Conservation (phyloP, 1,140 invertebrate species). For the Drosophila santomea region DNA sequence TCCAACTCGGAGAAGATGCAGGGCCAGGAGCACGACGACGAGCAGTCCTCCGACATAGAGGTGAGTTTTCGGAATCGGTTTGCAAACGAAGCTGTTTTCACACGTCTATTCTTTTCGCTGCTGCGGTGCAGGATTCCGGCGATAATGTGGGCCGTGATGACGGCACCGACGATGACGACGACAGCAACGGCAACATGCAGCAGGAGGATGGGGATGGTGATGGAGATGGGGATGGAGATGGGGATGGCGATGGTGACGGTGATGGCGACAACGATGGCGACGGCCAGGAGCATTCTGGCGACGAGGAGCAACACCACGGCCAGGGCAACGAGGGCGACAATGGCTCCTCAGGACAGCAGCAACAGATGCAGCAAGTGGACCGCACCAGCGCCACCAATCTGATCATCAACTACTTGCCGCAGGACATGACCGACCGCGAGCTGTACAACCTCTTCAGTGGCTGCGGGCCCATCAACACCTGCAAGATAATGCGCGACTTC, state of each 20-base stretch:
- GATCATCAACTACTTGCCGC: slow-evolving; percentile 98
- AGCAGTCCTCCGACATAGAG: slow-evolving; percentile 41
- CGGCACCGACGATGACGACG: slow-evolving; percentile 21
- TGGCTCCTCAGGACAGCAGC: background rate
- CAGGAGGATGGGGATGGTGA: background rate
- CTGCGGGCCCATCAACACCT: slow-evolving; percentile 94
- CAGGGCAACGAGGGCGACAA: slow-evolving; percentile 10
- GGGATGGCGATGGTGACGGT: background rate
- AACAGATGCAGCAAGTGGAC: slow-evolving; percentile 36
- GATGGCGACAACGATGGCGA: background rate
- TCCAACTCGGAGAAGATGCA: slow-evolving; percentile 47
- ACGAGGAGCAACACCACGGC: slow-evolving; percentile 11
- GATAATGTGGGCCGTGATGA: slow-evolving; percentile 31
- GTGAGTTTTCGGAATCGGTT: background rate
- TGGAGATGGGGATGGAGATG: no score
- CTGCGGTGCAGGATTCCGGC: slow-evolving; percentile 16
- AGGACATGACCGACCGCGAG: slow-evolving; percentile 96
- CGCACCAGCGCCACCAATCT: slow-evolving; percentile 89
- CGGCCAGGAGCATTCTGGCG: slow-evolving; percentile 29
- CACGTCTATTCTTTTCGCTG: background rate
- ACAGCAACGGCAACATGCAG: slow-evolving; percentile 10
- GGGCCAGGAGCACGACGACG: slow-evolving; percentile 36
- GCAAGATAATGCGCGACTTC: slow-evolving; percentile 96
- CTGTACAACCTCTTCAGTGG: slow-evolving; percentile 94
- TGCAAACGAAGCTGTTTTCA: no score